These are phyloP conservation scores for Amblyjoppa proteus DNA, from an alignment of 2,888 invertebrate species.

Conservation along the genomic window DNA sequence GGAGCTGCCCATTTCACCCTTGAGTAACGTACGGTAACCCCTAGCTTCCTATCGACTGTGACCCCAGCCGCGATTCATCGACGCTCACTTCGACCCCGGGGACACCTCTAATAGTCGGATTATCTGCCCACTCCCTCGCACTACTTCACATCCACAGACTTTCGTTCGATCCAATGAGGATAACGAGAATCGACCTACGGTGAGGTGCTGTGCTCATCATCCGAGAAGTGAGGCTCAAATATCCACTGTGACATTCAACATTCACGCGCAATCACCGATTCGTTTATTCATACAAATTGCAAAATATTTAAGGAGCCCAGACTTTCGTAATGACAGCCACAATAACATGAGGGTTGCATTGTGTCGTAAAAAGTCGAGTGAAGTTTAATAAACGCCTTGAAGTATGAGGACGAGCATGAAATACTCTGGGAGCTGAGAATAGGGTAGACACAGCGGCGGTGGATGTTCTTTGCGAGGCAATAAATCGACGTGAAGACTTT, in stretches of 20 bases:
- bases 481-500: constrained; percentile 68
- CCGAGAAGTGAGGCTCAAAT: background rate
- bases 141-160: constrained; percentile 33
- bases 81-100: constrained; percentile 78
- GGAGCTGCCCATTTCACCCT: constrained; percentile 78
- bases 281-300: background rate
- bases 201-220: constrained; percentile 67
- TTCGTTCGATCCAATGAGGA: constrained; percentile 74
- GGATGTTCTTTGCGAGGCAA: constrained; percentile 62
- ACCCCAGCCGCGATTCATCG: constrained; percentile 80
- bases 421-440: constrained; percentile 37
- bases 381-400: constrained; percentile 36
- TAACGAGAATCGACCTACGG: constrained; percentile 74
- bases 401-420: constrained; percentile 44
- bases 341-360: background rate
- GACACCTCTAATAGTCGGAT: constrained; percentile 84
- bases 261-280: background rate
- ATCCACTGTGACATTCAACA: background rate
- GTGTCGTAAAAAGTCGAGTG: constrained; percentile 36
- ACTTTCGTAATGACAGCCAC: background rate
- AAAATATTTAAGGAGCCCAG: background rate
- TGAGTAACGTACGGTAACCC: constrained; percentile 70
- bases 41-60: constrained; percentile 77
- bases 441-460: constrained; percentile 53
- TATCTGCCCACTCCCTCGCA: constrained; percentile 78